Conservation (phyloP, 1,140 invertebrate genomes). For the Caenorhabditis remanei region DNA sequence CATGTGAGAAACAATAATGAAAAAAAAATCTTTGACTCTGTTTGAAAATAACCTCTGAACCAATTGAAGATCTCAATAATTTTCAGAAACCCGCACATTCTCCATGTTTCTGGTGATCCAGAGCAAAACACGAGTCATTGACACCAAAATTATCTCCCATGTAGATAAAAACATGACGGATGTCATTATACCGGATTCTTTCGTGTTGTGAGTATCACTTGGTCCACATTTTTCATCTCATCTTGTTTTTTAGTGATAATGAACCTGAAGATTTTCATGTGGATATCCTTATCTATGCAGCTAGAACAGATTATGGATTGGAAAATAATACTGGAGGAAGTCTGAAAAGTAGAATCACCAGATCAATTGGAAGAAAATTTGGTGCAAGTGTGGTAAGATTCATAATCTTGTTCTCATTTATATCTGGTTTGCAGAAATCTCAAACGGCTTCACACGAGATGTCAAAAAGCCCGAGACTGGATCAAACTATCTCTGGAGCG, state of each 20-base stretch:
- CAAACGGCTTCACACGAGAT: constrained; percentile 37
- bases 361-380: constrained; percentile 63
- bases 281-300: constrained; percentile 59
- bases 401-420: too few relatives aligned
- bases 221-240: not conserved
- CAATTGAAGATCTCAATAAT: not conserved
- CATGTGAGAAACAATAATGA: too few relatives aligned
- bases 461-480: constrained; percentile 30
- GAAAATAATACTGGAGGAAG: constrained; percentile 50
- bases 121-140: constrained; percentile 56
- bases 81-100: constrained; percentile 59
- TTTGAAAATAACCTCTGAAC: not conserved
- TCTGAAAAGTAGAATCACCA: constrained; percentile 56
- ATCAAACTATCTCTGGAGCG: constrained; percentile 53
- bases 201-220: constrained; percentile 53
- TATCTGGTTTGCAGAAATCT: constrained; percentile 16
- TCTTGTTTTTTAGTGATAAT: constrained; percentile 39
- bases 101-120: constrained; percentile 63
- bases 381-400: constrained; percentile 55
- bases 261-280: constrained; percentile 61
- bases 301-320: constrained; percentile 58
- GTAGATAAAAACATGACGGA: constrained; percentile 60
- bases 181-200: constrained; percentile 61
- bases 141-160: constrained; percentile 58
- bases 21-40: too few relatives aligned